Base-by-base conservation (phyloP, 2,113 vertebrate species). In the Nothobranchius kuhntae region DNA sequence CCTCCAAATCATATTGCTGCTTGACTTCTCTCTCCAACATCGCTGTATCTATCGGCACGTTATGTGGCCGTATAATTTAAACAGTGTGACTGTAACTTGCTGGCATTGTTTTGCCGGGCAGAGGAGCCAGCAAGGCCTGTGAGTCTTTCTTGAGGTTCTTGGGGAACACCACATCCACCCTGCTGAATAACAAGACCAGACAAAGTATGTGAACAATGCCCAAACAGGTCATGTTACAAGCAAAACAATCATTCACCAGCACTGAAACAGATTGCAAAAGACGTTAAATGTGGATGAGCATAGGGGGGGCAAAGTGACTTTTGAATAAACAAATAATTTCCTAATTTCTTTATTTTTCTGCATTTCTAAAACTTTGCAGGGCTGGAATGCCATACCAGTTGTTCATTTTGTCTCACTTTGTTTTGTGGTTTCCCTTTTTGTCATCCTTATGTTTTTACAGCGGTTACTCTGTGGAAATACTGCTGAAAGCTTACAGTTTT, bases 131-230 rank as follows among this genome's bases (percentile, higher is more conserved):
- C 58, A 56, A 80, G 76, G 75, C 68, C 74, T 10, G 26, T 63
- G 72, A 70, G 63, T 78, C 86, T 91, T 88, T 89, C 75, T 79
- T 90, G 91, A 88, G 90, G 85, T 90, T 89, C 75, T 81, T 84
- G 84, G 86, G 84, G 83, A 91, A 90, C 91, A 90, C 88, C 90
- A 61, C 86, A 87, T 87, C 76, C 88, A 84, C 65, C 81, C 76
- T 59, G 70, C 76, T 85, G 83, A 88, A 91, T 84, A 93, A 88
- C 89, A 88, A 90, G 79, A 91, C 60, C 71, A 78, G 85, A 91
- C 81, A 85, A 93, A 92, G 74, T 90, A 93, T 93, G 91, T 61
- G 53, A 92, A 76, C 86, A 86, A 92, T 90, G 91, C 87, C 81
- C 86, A 92, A 91, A 91, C 87, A 89, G 87, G 84, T 88, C 87